Evolutionary conservation across 2,888 invertebrate genomes (phyloP), one percentile per base, ranked within the genome.

Genomic region (Mechanitis messenoides): DNA sequence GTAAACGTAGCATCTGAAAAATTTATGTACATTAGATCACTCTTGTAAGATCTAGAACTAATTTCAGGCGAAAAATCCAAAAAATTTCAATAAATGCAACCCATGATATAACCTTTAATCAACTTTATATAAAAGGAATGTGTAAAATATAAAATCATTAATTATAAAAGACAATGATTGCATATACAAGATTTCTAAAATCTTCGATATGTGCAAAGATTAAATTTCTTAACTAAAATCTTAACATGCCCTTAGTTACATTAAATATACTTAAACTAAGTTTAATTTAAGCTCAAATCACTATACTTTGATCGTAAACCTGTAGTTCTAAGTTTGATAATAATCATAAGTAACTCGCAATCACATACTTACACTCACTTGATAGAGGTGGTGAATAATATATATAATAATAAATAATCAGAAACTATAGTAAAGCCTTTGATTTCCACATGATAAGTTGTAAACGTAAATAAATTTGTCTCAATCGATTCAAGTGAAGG

Each of bases 271-370:
- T 64, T 67, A 65, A 65, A 61, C 62, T 67, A 58, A 63, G 55
- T 50, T 64, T 65, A 69, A 67, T 64, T 68, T 73, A 72, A 74
- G 71, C 71, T 72, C 70, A 62, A 62, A 70, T 61, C 61, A 62
- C 64, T 66, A 71, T 66, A 65, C 59, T 69, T 68, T 69, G 64
- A 64, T 68, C 65, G 58, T 59, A 60, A 62, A 64, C 62, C 59
- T 62, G 55, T 60, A 61, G 31, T 56, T 31, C 60, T 61, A 59
- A 64, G 56, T 45, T 47, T 61, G 20, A 6, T 47, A 47, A 47
- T 20, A 28, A 4, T 20, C 28, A 20, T 6, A n/a, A 47, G 20
- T 46, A 35, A 35, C 35, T 35, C 35, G 6, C 35, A 35, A 35
- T 35, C 35, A 35, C 35, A 35, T 35, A 35, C 6, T 35, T 6